Percentiles rank a stretch among this genome's conserved stretches.
phyloP scores from a whole-genome alignment of 2,797 vertebrate species.

The Tarsius wallacei region DNA sequence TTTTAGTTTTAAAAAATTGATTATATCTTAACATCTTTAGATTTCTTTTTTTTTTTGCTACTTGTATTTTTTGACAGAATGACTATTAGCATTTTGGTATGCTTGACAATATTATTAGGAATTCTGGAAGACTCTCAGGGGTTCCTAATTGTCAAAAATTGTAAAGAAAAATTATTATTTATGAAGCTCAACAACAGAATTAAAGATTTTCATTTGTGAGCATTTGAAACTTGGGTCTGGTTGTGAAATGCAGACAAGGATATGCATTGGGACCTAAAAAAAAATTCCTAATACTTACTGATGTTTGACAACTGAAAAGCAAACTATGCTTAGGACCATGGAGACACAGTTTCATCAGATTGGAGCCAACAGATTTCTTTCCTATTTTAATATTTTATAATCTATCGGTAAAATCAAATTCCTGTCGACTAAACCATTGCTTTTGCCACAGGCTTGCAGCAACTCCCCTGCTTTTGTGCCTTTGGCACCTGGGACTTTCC shows the following conservation, averaged over 20 bases:
- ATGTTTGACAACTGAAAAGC: neutral
- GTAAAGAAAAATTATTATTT: constrained; percentile 61
- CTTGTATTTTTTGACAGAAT: constrained; percentile 28
- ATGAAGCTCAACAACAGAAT: neutral
- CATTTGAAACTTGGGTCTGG: neutral
- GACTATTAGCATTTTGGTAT: constrained; percentile 40
- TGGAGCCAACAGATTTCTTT: neutral
- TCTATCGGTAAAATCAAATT: neutral
- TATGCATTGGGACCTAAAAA: neutral
- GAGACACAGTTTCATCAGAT: neutral
- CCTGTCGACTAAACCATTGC: neutral
- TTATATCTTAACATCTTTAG: neutral
- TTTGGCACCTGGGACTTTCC: constrained; percentile 47
- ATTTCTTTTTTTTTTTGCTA: neutral
- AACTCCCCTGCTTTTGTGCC: neutral
- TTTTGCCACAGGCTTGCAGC: neutral
- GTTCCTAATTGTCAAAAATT: constrained; percentile 4
- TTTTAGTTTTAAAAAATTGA: constrained; percentile 24
- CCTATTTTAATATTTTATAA: neutral
- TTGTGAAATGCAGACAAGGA: neutral
- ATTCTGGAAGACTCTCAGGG: constrained; percentile 48
- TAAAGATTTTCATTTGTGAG: neutral
- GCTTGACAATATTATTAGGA: neutral
- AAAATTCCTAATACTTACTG: neutral
- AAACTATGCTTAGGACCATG: neutral